Evolutionary conservation across 2,113 vertebrate species (phyloP), one percentile per base, ranked within the genome.

Genomic region (Colossoma macropomum): DNA sequence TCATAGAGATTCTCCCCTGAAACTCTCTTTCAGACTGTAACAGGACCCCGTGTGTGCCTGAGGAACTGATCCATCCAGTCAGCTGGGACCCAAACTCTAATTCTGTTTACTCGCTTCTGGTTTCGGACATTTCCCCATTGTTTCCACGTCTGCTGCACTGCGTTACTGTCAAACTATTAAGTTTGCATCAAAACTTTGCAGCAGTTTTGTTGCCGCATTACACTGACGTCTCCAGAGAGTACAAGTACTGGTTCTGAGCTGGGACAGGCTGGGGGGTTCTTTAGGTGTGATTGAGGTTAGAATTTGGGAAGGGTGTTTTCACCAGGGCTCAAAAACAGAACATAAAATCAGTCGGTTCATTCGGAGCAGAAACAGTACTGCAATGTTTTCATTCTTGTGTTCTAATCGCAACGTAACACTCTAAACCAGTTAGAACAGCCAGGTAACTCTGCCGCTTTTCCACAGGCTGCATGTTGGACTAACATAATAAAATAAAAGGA

Each of bases 21-120:
- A 79, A 48, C 17, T 32, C 66, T 70, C 54, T 71, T 70, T 41
- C 56, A 71, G 27, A 52, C 66, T 80, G 13, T 45, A 71, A 80
- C 41, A 41, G 68, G 68, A 71, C 68, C 23, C 30, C 19, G 30
- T 23, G 66, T 34, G 30, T 21, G 66, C 34, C 66, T 69, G 30
- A 69, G 32, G 66, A 69, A 69, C 17, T 3, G 3, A 71, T 71
- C 68, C 68, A 23, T 45, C 68, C 34, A n/a, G 68, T 45, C 68
- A 45, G 21, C 12, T n/a, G 32, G 66, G 68, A 41, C 38, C 8
- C 21, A 71, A 71, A 60, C 10, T 56, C 34, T 72, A 71, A 80
- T 72, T 80, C 68, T 72, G 54, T 80, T 45, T 45, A 71, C 68
- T 45, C 15, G 8, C 38, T n/a, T 71, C 21, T 12, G n/a, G 68